Base-by-base conservation (phyloP, 2,797 vertebrate genomes). In the Brachyalestes nurse region DNA sequence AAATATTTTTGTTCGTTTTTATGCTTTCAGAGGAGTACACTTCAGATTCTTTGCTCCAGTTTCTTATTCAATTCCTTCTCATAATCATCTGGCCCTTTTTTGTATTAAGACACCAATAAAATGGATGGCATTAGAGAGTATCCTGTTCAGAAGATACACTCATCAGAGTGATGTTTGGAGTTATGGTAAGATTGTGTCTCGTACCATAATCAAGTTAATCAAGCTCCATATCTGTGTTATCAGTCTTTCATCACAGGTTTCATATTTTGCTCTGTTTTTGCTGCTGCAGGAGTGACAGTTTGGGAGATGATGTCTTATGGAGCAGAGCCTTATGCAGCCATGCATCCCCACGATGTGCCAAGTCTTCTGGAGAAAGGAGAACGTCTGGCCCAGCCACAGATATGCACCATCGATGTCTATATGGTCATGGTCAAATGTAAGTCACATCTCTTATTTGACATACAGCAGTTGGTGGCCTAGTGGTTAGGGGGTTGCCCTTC, bases 401-500 rank as follows among this genome's bases (percentile, higher is more conserved):
- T 98, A 90, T 98, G 97, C 86, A 99, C 97, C 79, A 98, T 99
- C 74, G 97, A 99, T 2, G 97, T 99, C 85, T 98, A 99, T 92
- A 99, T 99, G 97, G 97, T 98, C 79, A 98, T 99, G 97, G 97
- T 99, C 75, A 99, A 99, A 90, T 98, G 97, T 99, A 88, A 93
- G 97, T 93, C 64, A 45, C 12, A 69, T 75, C 12, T 34, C 34
- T 34, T 34, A 34, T 34, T 34, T 34, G 34, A 34, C 34, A 34
- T 34, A 34, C 34, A 34, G 34, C 34, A 34, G 34, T 4, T 34
- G 34, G 34, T 34, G 34, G 34, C 34, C 34, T 34, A 34, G 34
- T 34, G 34, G 34, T 34, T 34, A 34, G 34, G 34, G 34, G 5
- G 34, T 34, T 34, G 34, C 34, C 34, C 34, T 34, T 34, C 34